These are phyloP conservation scores for Hippocampus guttulatus DNA, from an alignment of 2,113 vertebrate species.

Conservation along the genomic window DNA sequence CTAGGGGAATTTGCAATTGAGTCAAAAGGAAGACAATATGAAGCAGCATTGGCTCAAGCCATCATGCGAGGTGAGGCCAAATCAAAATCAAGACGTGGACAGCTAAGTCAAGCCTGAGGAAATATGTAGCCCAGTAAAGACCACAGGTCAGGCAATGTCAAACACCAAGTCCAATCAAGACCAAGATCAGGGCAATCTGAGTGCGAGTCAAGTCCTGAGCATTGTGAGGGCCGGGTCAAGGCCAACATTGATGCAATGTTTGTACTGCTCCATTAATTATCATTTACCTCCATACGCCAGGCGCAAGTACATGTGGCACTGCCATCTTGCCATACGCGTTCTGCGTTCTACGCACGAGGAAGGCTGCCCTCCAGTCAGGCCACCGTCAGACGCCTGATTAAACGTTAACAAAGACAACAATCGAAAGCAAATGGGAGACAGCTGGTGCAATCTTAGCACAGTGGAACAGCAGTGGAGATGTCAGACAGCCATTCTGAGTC, in stretches of 20 bases:
- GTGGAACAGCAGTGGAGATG: conserved; percentile 64
- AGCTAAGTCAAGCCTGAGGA: too few species aligned
- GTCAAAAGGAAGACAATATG: not conserved
- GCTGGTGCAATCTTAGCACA: conserved; percentile 65
- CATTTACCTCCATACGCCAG: not conserved
- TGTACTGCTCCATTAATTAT: not conserved
- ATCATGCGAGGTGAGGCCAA: too few species aligned
- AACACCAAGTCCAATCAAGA: too few species aligned
- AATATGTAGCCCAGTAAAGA: too few species aligned
- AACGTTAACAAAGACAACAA: conserved; percentile 70
- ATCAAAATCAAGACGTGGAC: too few species aligned
- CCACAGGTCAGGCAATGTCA: not conserved
- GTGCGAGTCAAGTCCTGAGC: not conserved
- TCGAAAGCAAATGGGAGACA: conserved; percentile 66
- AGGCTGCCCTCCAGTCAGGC: conserved; percentile 58
- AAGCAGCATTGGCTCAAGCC: too few species aligned
- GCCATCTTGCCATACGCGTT: not conserved
- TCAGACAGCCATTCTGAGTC: conserved; percentile 64
- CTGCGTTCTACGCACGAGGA: conserved; percentile 39
- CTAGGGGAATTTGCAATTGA: not conserved
- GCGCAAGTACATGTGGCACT: not conserved
- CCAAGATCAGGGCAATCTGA: not conserved
- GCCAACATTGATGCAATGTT: not conserved
- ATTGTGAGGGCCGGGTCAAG: not conserved
- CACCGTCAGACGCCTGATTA: conserved; percentile 61